Conservation (phyloP, 2,888 invertebrate species). For the Eledone cirrhosa region DNA sequence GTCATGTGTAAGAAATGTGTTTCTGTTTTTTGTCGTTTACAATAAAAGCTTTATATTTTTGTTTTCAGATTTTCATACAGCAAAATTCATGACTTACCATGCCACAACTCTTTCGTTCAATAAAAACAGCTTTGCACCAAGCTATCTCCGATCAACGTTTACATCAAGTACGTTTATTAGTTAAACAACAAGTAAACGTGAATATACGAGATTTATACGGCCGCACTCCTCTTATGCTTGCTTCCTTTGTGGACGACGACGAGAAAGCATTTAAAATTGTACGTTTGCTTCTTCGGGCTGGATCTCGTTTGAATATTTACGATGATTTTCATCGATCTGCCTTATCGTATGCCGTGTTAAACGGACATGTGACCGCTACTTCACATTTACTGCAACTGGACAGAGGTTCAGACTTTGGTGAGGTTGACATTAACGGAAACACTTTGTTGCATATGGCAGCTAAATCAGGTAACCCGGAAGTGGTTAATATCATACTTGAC, state of each 20-base stretch:
- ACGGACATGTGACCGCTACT: conserved; percentile 55
- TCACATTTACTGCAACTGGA: conserved; percentile 49
- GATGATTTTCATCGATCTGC: conserved; percentile 62
- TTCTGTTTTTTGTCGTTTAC: no score
- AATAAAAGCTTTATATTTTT: no score
- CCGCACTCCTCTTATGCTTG: conserved; percentile 62
- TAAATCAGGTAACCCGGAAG: conserved; percentile 55
- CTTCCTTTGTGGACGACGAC: conserved; percentile 58
- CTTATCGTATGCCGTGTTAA: conserved; percentile 60
- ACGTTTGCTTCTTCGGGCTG: conserved; percentile 54
- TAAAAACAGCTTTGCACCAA: conserved; percentile 65
- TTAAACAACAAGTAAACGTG: conserved; percentile 59
- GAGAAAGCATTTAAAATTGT: conserved; percentile 58
- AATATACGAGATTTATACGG: conserved; percentile 61
- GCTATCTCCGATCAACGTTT: conserved; percentile 62
- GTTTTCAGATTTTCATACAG: no score
- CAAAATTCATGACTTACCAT: not conserved
- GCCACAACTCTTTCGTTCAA: conserved; percentile 42
- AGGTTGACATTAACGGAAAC: conserved; percentile 63
- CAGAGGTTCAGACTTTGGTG: conserved; percentile 57
- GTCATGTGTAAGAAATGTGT: no score
- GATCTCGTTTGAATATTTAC: conserved; percentile 51
- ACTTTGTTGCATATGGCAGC: conserved; percentile 61
- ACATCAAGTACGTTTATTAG: conserved; percentile 62
- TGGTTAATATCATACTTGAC: conserved; percentile 49